Conservation (phyloP, 2,888 invertebrate species). For the Acanthosoma haemorrhoidale region DNA sequence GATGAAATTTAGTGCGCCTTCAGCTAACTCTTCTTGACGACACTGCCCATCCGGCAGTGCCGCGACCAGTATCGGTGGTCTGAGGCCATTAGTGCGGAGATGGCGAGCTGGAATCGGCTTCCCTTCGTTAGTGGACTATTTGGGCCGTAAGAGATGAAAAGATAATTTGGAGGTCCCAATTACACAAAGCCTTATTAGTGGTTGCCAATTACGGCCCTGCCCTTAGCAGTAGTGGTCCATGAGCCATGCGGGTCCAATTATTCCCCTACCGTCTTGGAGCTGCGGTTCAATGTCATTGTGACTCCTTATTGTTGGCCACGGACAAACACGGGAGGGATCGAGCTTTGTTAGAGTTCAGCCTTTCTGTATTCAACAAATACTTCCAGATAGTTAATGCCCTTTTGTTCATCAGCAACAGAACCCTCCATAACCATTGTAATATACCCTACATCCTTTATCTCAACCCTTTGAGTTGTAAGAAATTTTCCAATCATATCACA, state of each 20-base stretch:
- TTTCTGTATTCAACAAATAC: no score
- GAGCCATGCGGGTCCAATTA: background rate
- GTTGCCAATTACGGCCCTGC: background rate
- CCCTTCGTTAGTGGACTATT: background rate
- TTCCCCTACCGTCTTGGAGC: background rate
- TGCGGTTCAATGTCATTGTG: no score
- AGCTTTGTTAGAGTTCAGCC: background rate
- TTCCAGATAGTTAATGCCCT: no score
- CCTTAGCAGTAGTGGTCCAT: background rate
- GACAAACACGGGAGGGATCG: background rate
- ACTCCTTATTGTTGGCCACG: background rate
- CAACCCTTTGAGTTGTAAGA: no score
- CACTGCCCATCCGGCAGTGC: no score
- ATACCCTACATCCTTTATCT: no score
- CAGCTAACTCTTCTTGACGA: no score
- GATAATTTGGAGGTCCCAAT: background rate
- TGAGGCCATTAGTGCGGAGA: background rate
- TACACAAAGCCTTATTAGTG: conserved; percentile 12
- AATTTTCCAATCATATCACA: no score
- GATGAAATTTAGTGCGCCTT: no score
- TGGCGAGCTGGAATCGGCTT: background rate
- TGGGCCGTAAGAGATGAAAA: background rate
- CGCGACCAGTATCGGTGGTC: no score
- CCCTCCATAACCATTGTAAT: no score
- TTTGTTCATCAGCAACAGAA: no score